Evolutionary conservation across 2,888 invertebrate genomes (phyloP).

Genomic region (Ennomos quercinarius): DNA sequence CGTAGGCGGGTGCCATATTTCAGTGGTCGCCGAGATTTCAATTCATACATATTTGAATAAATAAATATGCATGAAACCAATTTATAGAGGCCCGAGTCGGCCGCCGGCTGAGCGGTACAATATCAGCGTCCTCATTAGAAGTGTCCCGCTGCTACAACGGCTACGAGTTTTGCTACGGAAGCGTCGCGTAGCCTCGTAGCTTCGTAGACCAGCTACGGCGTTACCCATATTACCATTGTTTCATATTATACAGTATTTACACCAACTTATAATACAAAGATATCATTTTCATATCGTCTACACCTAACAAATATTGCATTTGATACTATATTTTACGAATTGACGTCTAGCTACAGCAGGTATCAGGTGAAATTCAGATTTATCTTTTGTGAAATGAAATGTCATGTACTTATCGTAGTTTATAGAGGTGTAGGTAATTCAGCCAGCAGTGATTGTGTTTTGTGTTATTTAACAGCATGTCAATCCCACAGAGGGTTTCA

Average conservation of each 20-base stretch:
- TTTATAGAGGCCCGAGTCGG: slow-evolving; percentile 73
- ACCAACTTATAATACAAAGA: too few relatives aligned
- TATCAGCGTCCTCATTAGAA: slow-evolving; percentile 79
- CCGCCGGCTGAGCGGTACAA: slow-evolving; percentile 67
- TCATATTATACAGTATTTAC: slow-evolving; percentile 22
- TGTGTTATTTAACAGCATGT: slow-evolving; percentile 15
- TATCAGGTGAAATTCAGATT: background rate
- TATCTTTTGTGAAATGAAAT: background rate
- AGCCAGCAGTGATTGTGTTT: slow-evolving; percentile 5
- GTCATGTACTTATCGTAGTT: background rate
- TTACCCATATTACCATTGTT: slow-evolving; percentile 49
- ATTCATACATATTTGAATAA: slow-evolving; percentile 85
- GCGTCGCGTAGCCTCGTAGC: slow-evolving; percentile 47
- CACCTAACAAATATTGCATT: background rate
- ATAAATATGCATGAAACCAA: slow-evolving; percentile 86
- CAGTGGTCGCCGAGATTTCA: slow-evolving; percentile 82
- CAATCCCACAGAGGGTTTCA: slow-evolving; percentile 16
- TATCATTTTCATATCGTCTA: too few relatives aligned
- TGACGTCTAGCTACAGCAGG: background rate
- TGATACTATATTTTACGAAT: background rate
- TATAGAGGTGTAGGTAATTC: slow-evolving; percentile 4
- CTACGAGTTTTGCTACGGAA: slow-evolving; percentile 68
- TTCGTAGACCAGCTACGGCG: slow-evolving; percentile 54
- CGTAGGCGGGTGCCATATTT: slow-evolving; percentile 74
- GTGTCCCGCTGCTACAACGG: slow-evolving; percentile 59